Evolutionary conservation across 2,113 vertebrate species (phyloP).

Genomic region (Micromys minutus): DNA sequence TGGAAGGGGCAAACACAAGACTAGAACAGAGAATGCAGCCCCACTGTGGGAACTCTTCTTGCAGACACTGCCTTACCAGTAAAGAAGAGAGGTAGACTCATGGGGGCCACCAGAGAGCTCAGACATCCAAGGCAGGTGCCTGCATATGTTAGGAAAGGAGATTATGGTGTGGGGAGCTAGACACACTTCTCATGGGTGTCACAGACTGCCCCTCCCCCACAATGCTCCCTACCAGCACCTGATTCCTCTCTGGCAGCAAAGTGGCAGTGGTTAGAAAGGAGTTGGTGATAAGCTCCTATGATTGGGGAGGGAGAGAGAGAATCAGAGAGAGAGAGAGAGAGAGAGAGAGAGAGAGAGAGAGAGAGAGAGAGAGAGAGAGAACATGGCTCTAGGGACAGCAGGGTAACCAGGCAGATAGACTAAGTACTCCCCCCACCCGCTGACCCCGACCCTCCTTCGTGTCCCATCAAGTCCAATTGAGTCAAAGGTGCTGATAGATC

Average conservation of each 20-base stretch:
- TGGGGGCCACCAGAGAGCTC: neutral
- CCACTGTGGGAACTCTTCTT: neutral
- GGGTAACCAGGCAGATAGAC: conserved; percentile 35
- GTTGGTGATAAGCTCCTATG: conserved; percentile 56
- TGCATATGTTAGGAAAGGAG: neutral
- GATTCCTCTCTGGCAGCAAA: conserved; percentile 47
- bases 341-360: neutral
- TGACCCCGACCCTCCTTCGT: conserved; percentile 64
- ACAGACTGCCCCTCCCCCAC: neutral
- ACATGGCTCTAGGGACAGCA: neutral
- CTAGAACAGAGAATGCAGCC: rapidly evolving
- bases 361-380: neutral
- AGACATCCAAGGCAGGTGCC: neutral
- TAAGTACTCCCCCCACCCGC: conserved; percentile 29
- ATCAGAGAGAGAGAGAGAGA: neutral
- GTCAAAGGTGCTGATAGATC: conserved; percentile 82
- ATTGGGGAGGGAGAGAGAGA: neutral
- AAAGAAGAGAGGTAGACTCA: neutral
- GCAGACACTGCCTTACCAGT: neutral
- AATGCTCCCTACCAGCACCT: conserved; percentile 2
- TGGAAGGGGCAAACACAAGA: neutral
- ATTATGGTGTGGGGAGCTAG: rapidly evolving
- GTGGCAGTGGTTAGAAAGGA: conserved; percentile 11
- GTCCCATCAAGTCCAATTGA: conserved; percentile 75
- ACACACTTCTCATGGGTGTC: neutral